Conservation (phyloP, 2,113 vertebrate species). For the Herpetotheres cachinnans region DNA sequence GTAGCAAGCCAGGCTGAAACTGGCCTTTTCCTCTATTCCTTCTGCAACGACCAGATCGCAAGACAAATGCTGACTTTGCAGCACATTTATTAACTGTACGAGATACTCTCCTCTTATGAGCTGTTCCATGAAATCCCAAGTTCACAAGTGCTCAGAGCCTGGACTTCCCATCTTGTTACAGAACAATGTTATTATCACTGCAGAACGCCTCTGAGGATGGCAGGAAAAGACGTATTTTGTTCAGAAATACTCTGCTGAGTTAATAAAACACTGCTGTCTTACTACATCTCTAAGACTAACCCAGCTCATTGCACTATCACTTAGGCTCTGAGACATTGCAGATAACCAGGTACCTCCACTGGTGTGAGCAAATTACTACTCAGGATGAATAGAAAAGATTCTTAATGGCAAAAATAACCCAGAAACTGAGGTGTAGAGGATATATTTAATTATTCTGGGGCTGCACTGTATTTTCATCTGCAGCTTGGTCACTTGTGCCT, state of each 20-base stretch:
- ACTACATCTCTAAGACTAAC: background rate
- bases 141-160: background rate
- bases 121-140: background rate
- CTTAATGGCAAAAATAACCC: background rate
- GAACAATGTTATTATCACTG: background rate
- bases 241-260: background rate
- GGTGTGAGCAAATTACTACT: background rate
- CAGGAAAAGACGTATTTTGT: background rate
- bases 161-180: background rate
- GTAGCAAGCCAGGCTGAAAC: background rate
- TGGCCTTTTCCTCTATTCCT: background rate
- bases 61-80: background rate
- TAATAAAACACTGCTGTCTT: background rate
- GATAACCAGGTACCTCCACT: background rate
- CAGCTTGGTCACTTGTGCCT: background rate
- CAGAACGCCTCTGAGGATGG: background rate
- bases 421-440: background rate
- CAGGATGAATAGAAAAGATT: background rate
- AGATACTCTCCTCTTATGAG: background rate
- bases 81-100: background rate
- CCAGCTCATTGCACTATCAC: background rate
- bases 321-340: background rate
- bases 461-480: background rate
- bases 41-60: background rate
- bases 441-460: background rate